Evolutionary conservation across 2,113 vertebrate genomes (phyloP).

Genomic region (Clarias gariepinus): DNA sequence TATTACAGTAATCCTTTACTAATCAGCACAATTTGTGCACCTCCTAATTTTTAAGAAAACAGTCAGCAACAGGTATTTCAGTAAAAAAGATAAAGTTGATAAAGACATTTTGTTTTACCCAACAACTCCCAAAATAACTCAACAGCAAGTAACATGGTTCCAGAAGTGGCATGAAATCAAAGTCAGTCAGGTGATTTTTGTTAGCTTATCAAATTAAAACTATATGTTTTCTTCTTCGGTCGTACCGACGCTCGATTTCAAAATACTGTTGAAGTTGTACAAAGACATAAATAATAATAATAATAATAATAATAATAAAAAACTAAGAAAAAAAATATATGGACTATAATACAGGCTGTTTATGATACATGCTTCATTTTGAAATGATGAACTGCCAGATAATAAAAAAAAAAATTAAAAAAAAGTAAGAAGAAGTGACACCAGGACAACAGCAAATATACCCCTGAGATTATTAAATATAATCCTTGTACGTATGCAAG

Average conservation of each 20-base stretch:
- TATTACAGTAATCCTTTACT: no score
- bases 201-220: slow-evolving; percentile 72
- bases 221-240: slow-evolving; percentile 59
- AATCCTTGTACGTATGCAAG: slow-evolving; percentile 58
- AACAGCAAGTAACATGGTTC: slow-evolving; percentile 62
- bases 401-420: background rate
- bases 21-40: background rate
- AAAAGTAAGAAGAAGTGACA: slow-evolving; percentile 68
- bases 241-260: slow-evolving; percentile 76
- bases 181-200: slow-evolving; percentile 66
- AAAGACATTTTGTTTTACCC: slow-evolving; percentile 42
- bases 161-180: slow-evolving; percentile 55
- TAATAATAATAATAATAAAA: slow-evolving; percentile 44
- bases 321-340: slow-evolving; percentile 37
- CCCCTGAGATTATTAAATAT: slow-evolving; percentile 76
- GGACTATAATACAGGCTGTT: slow-evolving; percentile 68
- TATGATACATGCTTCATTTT: slow-evolving; percentile 67
- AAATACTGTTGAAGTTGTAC: slow-evolving; percentile 72
- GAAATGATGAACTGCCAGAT: slow-evolving; percentile 59
- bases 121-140: slow-evolving; percentile 61
- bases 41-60: background rate
- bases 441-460: slow-evolving; percentile 66
- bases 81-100: background rate
- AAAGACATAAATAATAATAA: slow-evolving; percentile 71
- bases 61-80: slow-evolving; percentile 44